phyloP scores from a whole-genome alignment of 2,888 invertebrate species.

The Creontiades dilutus region DNA sequence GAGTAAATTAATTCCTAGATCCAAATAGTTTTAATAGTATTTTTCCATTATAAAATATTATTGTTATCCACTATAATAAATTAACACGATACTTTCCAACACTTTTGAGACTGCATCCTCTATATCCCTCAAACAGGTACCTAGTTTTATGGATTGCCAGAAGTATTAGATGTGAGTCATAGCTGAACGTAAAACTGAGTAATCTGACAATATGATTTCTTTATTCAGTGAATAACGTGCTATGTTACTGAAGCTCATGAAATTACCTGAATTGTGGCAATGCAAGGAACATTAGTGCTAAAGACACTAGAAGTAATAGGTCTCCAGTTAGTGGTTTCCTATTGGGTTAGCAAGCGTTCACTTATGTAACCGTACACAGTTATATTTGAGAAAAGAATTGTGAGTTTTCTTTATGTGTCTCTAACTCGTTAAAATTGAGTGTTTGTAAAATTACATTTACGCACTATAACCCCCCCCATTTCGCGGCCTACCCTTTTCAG shows the following conservation, averaged over 20 bases:
- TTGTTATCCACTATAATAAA: not conserved
- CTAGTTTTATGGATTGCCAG: not conserved
- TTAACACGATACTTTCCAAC: slow-evolving; percentile 15
- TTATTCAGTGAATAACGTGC: not conserved
- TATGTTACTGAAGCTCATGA: not conserved
- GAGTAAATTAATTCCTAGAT: no score
- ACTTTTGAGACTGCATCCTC: slow-evolving; percentile 50
- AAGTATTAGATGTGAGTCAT: not conserved
- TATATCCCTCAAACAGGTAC: slow-evolving; percentile 9
- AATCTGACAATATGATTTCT: slow-evolving; percentile 22
- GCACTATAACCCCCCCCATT: slow-evolving; percentile 48
- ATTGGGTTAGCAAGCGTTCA: not conserved
- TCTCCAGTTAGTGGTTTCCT: no score
- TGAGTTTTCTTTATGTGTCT: not conserved
- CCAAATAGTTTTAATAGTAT: no score
- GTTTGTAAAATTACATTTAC: slow-evolving; percentile 1
- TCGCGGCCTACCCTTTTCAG: slow-evolving; percentile 61
- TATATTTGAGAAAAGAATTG: not conserved
- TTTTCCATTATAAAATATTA: no score
- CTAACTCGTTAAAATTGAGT: not conserved
- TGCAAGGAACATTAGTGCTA: not conserved
- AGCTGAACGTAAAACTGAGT: not conserved
- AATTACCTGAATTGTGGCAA: not conserved
- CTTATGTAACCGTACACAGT: not conserved
- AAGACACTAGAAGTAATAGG: not conserved